phyloP scores from a whole-genome alignment of 2,888 invertebrate genomes.

The Callimorpha dominula region DNA sequence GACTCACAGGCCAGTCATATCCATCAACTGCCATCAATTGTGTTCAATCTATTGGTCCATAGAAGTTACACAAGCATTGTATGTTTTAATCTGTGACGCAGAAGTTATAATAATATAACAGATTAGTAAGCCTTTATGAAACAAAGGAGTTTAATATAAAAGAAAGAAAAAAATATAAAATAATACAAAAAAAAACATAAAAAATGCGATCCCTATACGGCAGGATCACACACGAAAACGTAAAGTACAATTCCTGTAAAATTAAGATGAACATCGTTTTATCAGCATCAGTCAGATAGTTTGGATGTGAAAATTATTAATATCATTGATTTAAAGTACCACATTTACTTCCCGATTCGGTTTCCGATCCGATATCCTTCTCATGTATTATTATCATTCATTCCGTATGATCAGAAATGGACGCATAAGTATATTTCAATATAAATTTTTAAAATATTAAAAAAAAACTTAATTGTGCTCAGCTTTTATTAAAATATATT shows the following conservation, averaged over 20 bases:
- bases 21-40: not conserved
- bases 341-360: not conserved
- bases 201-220: too few relatives aligned
- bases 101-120: not conserved
- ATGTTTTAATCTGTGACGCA: not conserved
- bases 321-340: not conserved
- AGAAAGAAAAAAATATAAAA: too few relatives aligned
- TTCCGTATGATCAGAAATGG: not conserved
- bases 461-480: not conserved
- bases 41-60: not conserved
- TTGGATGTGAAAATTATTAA: not conserved
- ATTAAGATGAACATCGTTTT: not conserved
- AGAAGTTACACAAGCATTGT: not conserved
- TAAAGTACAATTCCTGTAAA: too few relatives aligned
- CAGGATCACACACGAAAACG: too few relatives aligned
- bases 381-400: not conserved
- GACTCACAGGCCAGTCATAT: too few relatives aligned
- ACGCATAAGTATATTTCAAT: not conserved
- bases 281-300: not conserved
- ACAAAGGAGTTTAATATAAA: too few relatives aligned
- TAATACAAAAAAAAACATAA: too few relatives aligned
- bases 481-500: not conserved
- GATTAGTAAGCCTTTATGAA: not conserved
- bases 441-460: not conserved
- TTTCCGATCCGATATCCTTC: not conserved